Evolutionary conservation across 2,888 invertebrate species (phyloP).

Genomic region (Isotomurus palustris): DNA sequence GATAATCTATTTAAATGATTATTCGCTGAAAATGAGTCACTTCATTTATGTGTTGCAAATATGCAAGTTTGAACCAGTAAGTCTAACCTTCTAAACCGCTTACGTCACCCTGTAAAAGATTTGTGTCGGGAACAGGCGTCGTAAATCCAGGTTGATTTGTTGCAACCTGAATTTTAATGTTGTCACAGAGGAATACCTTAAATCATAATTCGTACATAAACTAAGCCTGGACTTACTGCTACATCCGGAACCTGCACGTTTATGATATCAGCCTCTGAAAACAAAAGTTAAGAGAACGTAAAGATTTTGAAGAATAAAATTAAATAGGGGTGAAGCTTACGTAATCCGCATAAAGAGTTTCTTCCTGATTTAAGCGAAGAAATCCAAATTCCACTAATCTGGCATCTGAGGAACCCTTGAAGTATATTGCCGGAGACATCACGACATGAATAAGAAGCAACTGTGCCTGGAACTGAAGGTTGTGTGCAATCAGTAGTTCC

Average conservation of each 20-base stretch:
- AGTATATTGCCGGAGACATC: slow-evolving; percentile 8
- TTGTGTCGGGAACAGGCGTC: slow-evolving; percentile 20
- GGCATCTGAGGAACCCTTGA: slow-evolving; percentile 17
- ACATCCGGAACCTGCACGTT: slow-evolving; percentile 22
- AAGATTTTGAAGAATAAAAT: background rate
- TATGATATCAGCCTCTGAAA: slow-evolving; percentile 19
- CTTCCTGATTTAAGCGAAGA: slow-evolving; percentile 12
- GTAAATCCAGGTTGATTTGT: slow-evolving; percentile 17
- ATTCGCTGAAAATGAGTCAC: background rate
- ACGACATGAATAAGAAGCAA: slow-evolving; percentile 21
- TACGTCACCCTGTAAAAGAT: slow-evolving; percentile 12
- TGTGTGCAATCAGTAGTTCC: slow-evolving; percentile 9
- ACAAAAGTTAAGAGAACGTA: too few relatives aligned
- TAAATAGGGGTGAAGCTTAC: background rate
- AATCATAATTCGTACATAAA: too few relatives aligned
- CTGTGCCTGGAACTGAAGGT: slow-evolving; percentile 18
- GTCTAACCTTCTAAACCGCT: background rate
- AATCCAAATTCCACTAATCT: slow-evolving; percentile 16
- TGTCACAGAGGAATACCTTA: background rate
- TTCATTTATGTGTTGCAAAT: too few relatives aligned
- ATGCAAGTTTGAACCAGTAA: background rate
- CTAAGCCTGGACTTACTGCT: too few relatives aligned
- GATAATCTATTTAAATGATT: slow-evolving; percentile 12
- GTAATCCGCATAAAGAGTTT: slow-evolving; percentile 23
- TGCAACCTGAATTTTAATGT: too few relatives aligned